Evolutionary conservation across 2,113 vertebrate species (phyloP).

Genomic region (Pardalotus punctatus): DNA sequence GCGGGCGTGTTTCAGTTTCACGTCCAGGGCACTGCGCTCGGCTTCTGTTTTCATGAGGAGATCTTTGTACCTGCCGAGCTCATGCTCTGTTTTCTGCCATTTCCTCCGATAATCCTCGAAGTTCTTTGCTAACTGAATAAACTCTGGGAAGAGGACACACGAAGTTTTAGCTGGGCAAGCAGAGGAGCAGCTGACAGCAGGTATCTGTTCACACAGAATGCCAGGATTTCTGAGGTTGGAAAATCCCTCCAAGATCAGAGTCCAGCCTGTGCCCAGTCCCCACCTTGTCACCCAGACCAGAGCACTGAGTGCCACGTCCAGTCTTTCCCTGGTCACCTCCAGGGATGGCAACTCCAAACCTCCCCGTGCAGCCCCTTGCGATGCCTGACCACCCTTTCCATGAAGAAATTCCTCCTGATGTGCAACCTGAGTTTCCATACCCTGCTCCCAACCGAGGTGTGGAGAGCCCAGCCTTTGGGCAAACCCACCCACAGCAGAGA

Average conservation of each 20-base stretch:
- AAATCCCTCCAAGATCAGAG: background rate
- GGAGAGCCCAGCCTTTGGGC: background rate
- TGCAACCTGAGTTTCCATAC: background rate
- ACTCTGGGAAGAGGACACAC: slow-evolving; percentile 70
- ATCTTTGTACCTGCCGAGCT: slow-evolving; percentile 84
- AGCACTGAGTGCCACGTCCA: background rate
- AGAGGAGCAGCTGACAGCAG: background rate
- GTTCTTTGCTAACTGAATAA: slow-evolving; percentile 89
- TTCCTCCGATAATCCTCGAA: slow-evolving; percentile 88
- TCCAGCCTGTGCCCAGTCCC: rapidly evolving
- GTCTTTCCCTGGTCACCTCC: background rate
- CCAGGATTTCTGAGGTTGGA: background rate
- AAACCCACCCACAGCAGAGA: background rate
- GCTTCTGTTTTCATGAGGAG: slow-evolving; percentile 87
- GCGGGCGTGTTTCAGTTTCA: slow-evolving; percentile 96
- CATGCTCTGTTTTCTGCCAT: slow-evolving; percentile 80
- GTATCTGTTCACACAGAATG: background rate
- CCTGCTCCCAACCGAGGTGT: background rate
- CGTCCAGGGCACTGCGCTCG: slow-evolving; percentile 87
- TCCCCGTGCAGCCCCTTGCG: background rate
- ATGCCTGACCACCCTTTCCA: background rate
- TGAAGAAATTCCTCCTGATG: background rate
- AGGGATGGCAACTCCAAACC: background rate
- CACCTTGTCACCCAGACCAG: background rate
- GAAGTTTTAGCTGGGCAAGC: background rate